These are phyloP conservation scores for mouse (Mus musculus) DNA, from an alignment of 2,113 vertebrate genomes.

Conservation along the genomic window GRCm39 chr9:49311501-49312000, in stretches of 20 bases:
- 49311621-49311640: neutral
- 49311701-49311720: neutral
- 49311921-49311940: neutral
- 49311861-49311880: neutral
- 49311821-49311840: neutral
- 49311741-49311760: neutral
- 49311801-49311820: neutral
- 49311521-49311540: neutral
- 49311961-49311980: neutral
- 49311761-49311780: neutral
- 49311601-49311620: neutral
- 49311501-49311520: neutral
- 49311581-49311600: neutral
- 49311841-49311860: neutral
- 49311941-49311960: neutral
- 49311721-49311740: neutral
- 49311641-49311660: neutral
- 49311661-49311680: neutral
- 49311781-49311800: neutral
- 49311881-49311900: neutral
- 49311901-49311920: neutral
- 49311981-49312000: neutral
- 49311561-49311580: neutral
- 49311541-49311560: neutral
- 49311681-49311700: neutral